Conservation (phyloP, 2,888 invertebrate genomes). For the Acrobasis repandana region DNA sequence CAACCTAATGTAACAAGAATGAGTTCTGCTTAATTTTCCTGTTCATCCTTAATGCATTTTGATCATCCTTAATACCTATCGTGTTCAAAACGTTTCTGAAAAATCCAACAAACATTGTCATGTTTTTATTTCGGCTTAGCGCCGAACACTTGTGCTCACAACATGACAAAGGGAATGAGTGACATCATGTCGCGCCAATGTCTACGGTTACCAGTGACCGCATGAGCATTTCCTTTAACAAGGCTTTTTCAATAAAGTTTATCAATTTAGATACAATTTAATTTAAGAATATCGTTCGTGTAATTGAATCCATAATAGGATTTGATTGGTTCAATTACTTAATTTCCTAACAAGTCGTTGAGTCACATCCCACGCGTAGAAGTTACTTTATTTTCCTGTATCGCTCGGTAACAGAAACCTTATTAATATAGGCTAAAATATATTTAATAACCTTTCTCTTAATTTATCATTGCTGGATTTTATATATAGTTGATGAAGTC, state of each 20-base stretch:
- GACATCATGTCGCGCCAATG: slow-evolving; percentile 67
- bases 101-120: slow-evolving; percentile 58
- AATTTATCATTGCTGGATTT: too few species aligned
- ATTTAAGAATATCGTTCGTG: slow-evolving; percentile 45
- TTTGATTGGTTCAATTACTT: slow-evolving; percentile 64
- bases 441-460: not conserved
- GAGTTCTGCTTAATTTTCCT: not conserved
- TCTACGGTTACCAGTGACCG: slow-evolving; percentile 35
- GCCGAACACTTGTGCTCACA: slow-evolving; percentile 60
- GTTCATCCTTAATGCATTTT: slow-evolving; percentile 1
- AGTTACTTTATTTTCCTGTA: slow-evolving; percentile 37
- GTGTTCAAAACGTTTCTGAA: slow-evolving; percentile 44
- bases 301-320: slow-evolving; percentile 53
- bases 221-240: slow-evolving; percentile 33
- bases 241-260: slow-evolving; percentile 29
- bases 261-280: slow-evolving; percentile 38
- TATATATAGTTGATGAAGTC: too few species aligned
- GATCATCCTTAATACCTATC: slow-evolving; percentile 9
- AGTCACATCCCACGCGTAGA: slow-evolving; percentile 45
- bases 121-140: slow-evolving; percentile 63
- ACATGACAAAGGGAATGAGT: slow-evolving; percentile 61
- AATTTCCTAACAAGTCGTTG: slow-evolving; percentile 51
- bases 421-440: slow-evolving; percentile 9
- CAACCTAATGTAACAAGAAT: too few species aligned
- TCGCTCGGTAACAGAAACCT: slow-evolving; percentile 30